Conservation (phyloP, 2,888 invertebrate species). For the Strigamia maritima region DNA sequence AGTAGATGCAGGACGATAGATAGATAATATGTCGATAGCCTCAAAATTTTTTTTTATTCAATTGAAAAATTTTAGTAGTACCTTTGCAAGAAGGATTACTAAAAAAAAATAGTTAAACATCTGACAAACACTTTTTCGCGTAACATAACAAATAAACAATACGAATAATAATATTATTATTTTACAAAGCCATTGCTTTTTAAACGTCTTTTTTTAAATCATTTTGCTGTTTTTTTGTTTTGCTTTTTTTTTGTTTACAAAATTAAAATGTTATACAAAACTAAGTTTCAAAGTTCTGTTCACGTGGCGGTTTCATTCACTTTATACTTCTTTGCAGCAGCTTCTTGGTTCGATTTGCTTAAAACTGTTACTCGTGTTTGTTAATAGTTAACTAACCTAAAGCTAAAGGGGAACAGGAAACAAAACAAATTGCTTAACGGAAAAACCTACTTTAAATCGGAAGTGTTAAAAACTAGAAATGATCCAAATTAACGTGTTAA, state of each 20-base stretch:
- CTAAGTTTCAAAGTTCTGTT: conserved; percentile 34
- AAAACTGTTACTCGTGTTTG: conserved; percentile 26
- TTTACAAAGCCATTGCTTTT: not conserved
- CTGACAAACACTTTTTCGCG: conserved; percentile 25
- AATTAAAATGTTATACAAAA: conserved; percentile 31
- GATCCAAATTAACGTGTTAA: not conserved
- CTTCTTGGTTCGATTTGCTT: conserved; percentile 26
- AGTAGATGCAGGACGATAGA: too few species aligned
- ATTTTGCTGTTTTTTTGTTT: conserved; percentile 33
- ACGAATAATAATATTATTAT: conserved; percentile 10
- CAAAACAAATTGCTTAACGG: too few species aligned
- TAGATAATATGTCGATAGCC: not conserved
- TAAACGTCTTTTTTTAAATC: conserved; percentile 31
- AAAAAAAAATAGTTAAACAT: conserved; percentile 31
- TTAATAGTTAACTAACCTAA: conserved; percentile 14
- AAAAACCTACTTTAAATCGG: not conserved
- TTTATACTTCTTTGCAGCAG: conserved; percentile 24
- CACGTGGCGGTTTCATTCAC: conserved; percentile 39
- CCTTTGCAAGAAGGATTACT: conserved; percentile 12
- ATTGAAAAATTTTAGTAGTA: conserved; percentile 8
- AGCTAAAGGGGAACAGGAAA: not conserved
- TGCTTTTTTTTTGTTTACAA: conserved; percentile 31
- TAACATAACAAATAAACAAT: conserved; percentile 21
- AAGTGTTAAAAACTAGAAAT: not conserved
- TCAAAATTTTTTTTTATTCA: conserved; percentile 21